Percentiles rank a stretch among this genome's conserved stretches.
Evolutionary conservation across 2,888 invertebrate species (phyloP).

Genomic region (Melanargia galathea): DNA sequence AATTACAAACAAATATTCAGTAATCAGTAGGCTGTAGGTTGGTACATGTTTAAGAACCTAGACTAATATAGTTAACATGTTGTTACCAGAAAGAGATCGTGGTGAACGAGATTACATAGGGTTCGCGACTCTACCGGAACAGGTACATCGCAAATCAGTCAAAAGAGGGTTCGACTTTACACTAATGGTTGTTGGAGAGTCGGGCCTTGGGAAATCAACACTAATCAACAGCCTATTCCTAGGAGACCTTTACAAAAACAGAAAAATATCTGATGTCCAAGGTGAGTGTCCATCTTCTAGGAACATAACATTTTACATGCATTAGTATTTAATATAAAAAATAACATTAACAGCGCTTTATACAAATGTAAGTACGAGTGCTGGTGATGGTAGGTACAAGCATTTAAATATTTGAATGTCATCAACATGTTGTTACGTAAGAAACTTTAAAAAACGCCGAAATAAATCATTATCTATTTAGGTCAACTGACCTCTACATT

Average conservation of each 20-base stretch:
- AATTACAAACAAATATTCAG: too few species aligned
- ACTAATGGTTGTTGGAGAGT: slow-evolving; percentile 97
- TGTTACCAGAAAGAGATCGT: slow-evolving; percentile 71
- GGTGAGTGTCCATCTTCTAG: slow-evolving; percentile 65
- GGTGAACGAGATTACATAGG: slow-evolving; percentile 93
- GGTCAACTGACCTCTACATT: background rate
- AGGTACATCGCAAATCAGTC: slow-evolving; percentile 97
- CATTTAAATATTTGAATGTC: too few species aligned
- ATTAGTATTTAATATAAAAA: too few species aligned
- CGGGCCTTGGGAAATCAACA: slow-evolving; percentile 96
- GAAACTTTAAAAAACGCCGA: background rate
- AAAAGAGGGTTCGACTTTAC: slow-evolving; percentile 98
- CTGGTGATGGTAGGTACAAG: too few species aligned
- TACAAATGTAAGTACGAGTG: too few species aligned
- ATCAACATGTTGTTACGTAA: background rate
- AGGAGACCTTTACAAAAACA: slow-evolving; percentile 94
- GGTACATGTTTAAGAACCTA: too few species aligned
- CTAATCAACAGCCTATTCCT: slow-evolving; percentile 96
- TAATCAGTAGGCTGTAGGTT: too few species aligned
- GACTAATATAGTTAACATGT: background rate
- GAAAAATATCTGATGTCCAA: slow-evolving; percentile 87
- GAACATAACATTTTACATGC: background rate
- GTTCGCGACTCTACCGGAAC: slow-evolving; percentile 97
- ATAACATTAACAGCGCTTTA: too few species aligned
- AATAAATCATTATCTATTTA: background rate